These are phyloP conservation scores for Ctenopoma multispine DNA, from an alignment of 2,797 vertebrate species.

Conservation along the genomic window DNA sequence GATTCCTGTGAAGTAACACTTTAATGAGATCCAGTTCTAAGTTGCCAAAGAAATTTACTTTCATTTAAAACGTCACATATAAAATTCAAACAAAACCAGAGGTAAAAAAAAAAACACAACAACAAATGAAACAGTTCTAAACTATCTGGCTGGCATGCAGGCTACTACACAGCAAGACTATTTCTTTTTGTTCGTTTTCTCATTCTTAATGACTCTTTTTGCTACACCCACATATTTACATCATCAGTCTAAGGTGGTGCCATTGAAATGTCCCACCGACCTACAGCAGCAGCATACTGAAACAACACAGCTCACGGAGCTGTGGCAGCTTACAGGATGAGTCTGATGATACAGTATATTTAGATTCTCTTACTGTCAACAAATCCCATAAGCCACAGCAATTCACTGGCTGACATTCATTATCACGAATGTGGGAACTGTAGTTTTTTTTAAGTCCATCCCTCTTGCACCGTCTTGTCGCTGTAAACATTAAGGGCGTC, in stretches of 20 bases:
- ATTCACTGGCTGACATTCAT: no score
- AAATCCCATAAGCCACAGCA: background rate
- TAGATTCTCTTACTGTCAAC: constrained; percentile 32
- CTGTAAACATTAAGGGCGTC: background rate
- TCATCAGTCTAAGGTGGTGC: constrained; percentile 32
- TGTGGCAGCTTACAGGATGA: constrained; percentile 41
- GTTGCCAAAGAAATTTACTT: constrained; percentile 51
- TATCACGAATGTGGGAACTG: no score
- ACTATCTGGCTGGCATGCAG: constrained; percentile 69
- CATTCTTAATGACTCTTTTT: constrained; percentile 46
- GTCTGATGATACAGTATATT: background rate
- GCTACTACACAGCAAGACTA: constrained; percentile 70
- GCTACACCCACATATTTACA: constrained; percentile 69
- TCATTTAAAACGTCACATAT: constrained; percentile 57
- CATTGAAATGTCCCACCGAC: constrained; percentile 48
- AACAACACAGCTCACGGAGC: constrained; percentile 80
- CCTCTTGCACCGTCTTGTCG: background rate
- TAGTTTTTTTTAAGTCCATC: background rate
- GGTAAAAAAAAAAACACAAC: constrained; percentile 37
- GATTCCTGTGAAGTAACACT: constrained; percentile 47
- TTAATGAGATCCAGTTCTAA: constrained; percentile 55
- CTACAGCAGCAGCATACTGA: constrained; percentile 74
- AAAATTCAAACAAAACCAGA: constrained; percentile 56
- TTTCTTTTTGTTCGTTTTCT: constrained; percentile 51
- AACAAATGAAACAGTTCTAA: constrained; percentile 42